These are phyloP conservation scores for Asobara japonica DNA, from an alignment of 1,140 invertebrate genomes.

Conservation along the genomic window DNA sequence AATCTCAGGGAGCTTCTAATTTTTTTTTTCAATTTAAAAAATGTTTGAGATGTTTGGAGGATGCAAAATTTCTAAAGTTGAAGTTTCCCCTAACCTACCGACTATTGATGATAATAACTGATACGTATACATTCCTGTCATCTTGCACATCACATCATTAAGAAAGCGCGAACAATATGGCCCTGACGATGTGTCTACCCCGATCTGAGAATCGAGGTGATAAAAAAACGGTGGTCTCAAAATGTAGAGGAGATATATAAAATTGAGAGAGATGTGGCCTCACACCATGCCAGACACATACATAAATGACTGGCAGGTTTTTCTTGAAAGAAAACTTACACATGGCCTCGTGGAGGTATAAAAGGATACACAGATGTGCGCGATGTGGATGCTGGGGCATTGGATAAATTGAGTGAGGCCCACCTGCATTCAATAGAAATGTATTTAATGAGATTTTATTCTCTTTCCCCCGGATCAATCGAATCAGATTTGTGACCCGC, in stretches of 20 bases:
- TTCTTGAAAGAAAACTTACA: constrained; percentile 8
- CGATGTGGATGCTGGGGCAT: neutral
- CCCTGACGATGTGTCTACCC: constrained; percentile 20
- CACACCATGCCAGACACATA: neutral
- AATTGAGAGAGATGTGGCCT: neutral
- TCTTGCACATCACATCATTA: constrained; percentile 21
- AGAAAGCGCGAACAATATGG: constrained; percentile 25
- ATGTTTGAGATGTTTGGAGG: too few species aligned
- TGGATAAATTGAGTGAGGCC: constrained; percentile 11
- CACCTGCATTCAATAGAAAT: constrained; percentile 3
- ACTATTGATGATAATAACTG: too few species aligned
- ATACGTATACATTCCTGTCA: constrained; percentile 12
- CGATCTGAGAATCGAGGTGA: constrained; percentile 17
- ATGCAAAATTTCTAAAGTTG: too few species aligned
- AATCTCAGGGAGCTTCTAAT: too few species aligned
- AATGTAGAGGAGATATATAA: neutral
- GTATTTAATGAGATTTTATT: constrained; percentile 6
- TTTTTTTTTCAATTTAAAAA: too few species aligned
- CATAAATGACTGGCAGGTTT: constrained; percentile 27
- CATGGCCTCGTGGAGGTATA: neutral
- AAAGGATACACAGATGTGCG: constrained; percentile 12
- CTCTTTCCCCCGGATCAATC: neutral
- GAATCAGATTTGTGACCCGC: neutral
- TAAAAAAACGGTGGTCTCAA: neutral
- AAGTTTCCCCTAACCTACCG: too few species aligned